Evolutionary conservation across 2,888 invertebrate genomes (phyloP).

Genomic region (Allacma fusca): DNA sequence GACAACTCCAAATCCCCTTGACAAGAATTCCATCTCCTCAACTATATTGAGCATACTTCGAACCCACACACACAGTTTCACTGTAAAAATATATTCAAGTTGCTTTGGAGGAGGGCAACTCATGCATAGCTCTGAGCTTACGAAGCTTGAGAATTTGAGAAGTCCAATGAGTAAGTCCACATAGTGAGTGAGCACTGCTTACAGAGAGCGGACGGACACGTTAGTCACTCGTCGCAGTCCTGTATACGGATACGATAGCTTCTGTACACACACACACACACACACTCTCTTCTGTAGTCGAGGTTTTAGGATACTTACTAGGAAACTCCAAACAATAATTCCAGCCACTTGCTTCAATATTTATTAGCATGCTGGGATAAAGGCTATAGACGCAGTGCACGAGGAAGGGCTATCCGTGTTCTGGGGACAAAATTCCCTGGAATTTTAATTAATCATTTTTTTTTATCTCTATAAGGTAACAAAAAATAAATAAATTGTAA

Average conservation of each 20-base stretch:
- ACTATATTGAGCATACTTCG: background rate
- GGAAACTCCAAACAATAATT: too few species aligned
- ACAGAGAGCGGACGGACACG: background rate
- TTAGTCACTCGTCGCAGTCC: background rate
- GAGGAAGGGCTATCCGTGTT: too few species aligned
- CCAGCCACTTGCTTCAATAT: too few species aligned
- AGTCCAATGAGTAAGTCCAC: slow-evolving; percentile 5
- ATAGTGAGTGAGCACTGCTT: slow-evolving; percentile 6
- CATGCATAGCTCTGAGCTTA: slow-evolving; percentile 13
- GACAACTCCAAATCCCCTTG: too few species aligned
- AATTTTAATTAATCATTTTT: too few species aligned
- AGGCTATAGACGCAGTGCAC: too few species aligned
- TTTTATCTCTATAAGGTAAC: too few species aligned
- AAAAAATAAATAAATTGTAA: too few species aligned
- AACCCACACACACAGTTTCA: background rate
- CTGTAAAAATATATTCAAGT: background rate
- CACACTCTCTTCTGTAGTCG: too few species aligned
- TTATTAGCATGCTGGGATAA: too few species aligned
- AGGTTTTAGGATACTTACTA: too few species aligned
- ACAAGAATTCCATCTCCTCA: background rate
- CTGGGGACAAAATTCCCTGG: too few species aligned
- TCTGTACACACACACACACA: background rate
- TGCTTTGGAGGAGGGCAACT: slow-evolving; percentile 12
- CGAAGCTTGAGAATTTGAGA: slow-evolving; percentile 16
- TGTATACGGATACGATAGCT: background rate